These are phyloP conservation scores for Pomatorhinus ruficollis DNA, from an alignment of 2,113 vertebrate genomes.

Conservation along the genomic window DNA sequence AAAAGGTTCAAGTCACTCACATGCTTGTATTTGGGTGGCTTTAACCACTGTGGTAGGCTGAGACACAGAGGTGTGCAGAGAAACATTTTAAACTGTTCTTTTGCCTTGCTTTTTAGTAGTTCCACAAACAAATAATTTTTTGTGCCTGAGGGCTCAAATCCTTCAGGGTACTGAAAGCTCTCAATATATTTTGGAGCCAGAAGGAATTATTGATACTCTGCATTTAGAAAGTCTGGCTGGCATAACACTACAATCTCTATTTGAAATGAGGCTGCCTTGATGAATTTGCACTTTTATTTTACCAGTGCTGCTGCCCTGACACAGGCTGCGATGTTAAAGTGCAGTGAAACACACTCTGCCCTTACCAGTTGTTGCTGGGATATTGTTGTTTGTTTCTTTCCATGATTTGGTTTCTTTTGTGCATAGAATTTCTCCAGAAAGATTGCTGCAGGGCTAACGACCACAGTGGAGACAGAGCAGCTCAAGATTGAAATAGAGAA, in stretches of 20 bases:
- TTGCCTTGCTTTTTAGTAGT: not conserved
- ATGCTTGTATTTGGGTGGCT: not conserved
- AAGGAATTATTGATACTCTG: not conserved
- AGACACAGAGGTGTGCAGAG: not conserved
- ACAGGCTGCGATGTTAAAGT: not conserved
- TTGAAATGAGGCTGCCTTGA: not conserved
- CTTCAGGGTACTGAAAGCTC: not conserved
- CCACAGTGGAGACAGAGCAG: slow-evolving; percentile 54
- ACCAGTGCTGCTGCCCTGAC: not conserved
- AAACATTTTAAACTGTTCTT: not conserved
- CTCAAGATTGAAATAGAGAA: slow-evolving; percentile 58
- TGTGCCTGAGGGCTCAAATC: not conserved
- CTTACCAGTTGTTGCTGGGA: not conserved
- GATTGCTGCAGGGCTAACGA: slow-evolving; percentile 46
- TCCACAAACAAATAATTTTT: not conserved
- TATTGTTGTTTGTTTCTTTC: not conserved
- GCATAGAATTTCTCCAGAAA: slow-evolving; percentile 55
- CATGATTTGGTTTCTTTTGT: not conserved
- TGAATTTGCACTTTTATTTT: not conserved
- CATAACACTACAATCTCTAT: not conserved
- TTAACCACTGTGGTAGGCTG: not conserved
- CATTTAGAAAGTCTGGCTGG: not conserved
- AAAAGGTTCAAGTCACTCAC: not conserved
- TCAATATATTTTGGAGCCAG: not conserved
- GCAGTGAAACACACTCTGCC: not conserved